These are phyloP conservation scores for Margarornis squamiger DNA, from an alignment of 2,797 vertebrate species.

Conservation along the genomic window DNA sequence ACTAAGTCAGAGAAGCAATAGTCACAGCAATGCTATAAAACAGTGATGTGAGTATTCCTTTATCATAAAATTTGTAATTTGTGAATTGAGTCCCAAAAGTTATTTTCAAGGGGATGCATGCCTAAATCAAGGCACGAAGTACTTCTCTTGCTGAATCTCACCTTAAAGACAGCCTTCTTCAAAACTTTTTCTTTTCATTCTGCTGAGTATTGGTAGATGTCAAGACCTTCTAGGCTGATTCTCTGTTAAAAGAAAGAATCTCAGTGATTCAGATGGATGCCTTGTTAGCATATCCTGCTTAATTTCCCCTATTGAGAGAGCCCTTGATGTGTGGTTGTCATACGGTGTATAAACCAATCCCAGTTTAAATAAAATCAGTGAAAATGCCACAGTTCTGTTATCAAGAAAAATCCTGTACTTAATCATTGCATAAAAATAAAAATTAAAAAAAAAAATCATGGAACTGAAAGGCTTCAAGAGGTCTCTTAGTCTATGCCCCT, in stretches of 20 bases:
- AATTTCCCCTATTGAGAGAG: background rate
- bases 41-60: background rate
- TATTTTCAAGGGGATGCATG: background rate
- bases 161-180: background rate
- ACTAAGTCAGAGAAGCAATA: background rate
- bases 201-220: background rate
- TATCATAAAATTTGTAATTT: background rate
- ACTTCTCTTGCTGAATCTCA: background rate
- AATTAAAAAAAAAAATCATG: background rate
- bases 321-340: background rate
- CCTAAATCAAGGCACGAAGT: background rate
- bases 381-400: background rate
- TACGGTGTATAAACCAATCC: background rate
- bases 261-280: background rate
- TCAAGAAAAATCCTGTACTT: background rate
- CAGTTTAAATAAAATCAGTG: background rate
- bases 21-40: background rate
- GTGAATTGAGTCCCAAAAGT: background rate
- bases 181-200: background rate
- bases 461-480: background rate
- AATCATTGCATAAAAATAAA: background rate
- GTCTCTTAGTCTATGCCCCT: background rate
- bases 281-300: background rate
- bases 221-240: background rate
- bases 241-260: background rate